A percentile compares a stretch with the other conserved stretches of the same genome.
Evolutionary conservation across 2,888 invertebrate species (phyloP).

Genomic region (Andrena dorsata): DNA sequence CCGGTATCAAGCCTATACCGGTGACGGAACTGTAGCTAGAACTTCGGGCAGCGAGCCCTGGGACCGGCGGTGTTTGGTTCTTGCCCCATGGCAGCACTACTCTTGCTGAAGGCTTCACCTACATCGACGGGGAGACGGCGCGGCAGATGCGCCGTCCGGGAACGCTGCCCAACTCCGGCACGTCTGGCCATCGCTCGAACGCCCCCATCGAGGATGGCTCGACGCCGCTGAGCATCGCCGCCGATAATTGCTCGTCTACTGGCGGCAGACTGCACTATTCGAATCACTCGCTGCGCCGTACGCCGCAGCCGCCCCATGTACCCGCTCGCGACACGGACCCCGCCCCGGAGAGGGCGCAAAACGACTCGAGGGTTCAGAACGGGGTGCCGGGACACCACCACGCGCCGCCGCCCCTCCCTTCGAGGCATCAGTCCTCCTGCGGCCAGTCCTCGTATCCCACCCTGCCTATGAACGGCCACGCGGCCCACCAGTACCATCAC

Average conservation of each 20-base stretch:
- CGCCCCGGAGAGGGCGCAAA: slow-evolving; percentile 52
- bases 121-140: slow-evolving; percentile 90
- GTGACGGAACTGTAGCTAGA: slow-evolving; percentile 98
- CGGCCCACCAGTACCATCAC: slow-evolving; percentile 79
- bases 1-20: slow-evolving; percentile 90
- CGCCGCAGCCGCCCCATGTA: slow-evolving; percentile 55
- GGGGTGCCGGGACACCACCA: slow-evolving; percentile 67
- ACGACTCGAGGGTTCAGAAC: slow-evolving; percentile 68
- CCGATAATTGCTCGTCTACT: slow-evolving; percentile 53
- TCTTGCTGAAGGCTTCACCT: slow-evolving; percentile 91
- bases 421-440: slow-evolving; percentile 72
- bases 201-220: slow-evolving; percentile 52
- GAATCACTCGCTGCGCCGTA: slow-evolving; percentile 72
- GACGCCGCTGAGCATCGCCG: slow-evolving; percentile 43
- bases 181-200: slow-evolving; percentile 61
- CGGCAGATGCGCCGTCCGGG: slow-evolving; percentile 86
- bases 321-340: slow-evolving; percentile 52
- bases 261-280: slow-evolving; percentile 70
- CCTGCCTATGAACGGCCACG: slow-evolving; percentile 81
- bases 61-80: slow-evolving; percentile 90
- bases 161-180: slow-evolving; percentile 80
- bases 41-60: slow-evolving; percentile 93
- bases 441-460: slow-evolving; percentile 80
- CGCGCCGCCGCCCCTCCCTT: slow-evolving; percentile 74
- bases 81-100: slow-evolving; percentile 88